Percentiles rank a stretch among this genome's conserved stretches.
phyloP scores from a whole-genome alignment of 2,888 invertebrate genomes.

The Alloplasta piceator region DNA sequence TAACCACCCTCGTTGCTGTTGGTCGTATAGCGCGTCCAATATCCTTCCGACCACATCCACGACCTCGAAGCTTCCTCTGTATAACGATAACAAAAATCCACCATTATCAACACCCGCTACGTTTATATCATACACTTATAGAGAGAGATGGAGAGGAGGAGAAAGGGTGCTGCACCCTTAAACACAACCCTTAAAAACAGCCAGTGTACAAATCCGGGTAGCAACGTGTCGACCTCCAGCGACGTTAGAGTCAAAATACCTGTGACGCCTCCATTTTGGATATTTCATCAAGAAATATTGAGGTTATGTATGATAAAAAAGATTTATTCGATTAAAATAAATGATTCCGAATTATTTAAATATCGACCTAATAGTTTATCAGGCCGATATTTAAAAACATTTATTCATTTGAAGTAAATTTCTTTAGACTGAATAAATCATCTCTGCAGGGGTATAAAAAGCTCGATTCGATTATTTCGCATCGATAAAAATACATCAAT shows the following conservation, averaged over 20 bases:
- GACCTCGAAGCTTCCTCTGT: conserved; percentile 25
- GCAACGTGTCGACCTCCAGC: conserved; percentile 21
- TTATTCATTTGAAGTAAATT: too few relatives aligned
- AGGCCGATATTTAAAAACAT: too few relatives aligned
- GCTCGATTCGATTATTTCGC: too few relatives aligned
- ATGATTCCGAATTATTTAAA: too few relatives aligned
- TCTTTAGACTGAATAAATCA: too few relatives aligned
- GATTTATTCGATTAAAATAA: too few relatives aligned
- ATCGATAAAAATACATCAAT: too few relatives aligned
- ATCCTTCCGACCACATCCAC: conserved; percentile 50
- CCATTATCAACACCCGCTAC: conserved; percentile 60
- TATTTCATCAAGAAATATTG: too few relatives aligned
- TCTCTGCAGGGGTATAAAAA: too few relatives aligned
- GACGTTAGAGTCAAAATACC: conserved; percentile 14
- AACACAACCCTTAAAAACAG: conserved; percentile 19
- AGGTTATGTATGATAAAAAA: too few relatives aligned
- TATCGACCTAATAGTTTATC: too few relatives aligned
- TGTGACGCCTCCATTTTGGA: too few relatives aligned
- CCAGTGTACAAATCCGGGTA: conserved; percentile 44
- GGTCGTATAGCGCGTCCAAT: conserved; percentile 48
- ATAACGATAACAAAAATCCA: conserved; percentile 36
- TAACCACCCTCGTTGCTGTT: conserved; percentile 45
- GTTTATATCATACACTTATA: conserved; percentile 52
- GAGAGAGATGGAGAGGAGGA: conserved; percentile 11
- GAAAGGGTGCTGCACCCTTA: conserved; percentile 31